Conservation (phyloP, 2,113 vertebrate genomes). For the Blennius ocellaris region DNA sequence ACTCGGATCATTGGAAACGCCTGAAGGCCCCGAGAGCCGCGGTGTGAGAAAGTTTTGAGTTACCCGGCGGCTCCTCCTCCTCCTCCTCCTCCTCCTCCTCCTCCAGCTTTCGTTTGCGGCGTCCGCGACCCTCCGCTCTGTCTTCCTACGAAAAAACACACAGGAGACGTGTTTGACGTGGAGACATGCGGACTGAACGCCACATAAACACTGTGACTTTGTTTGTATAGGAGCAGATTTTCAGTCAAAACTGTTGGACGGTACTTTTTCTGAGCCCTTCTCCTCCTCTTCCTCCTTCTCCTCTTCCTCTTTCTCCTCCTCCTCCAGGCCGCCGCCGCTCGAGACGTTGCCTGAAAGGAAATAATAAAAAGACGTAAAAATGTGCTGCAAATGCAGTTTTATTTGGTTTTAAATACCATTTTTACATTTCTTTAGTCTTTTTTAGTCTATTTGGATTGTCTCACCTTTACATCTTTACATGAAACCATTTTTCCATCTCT, state of each 20-base stretch:
- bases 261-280: slow-evolving; percentile 70
- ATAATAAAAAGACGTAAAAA: not conserved
- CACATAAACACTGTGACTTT: no score
- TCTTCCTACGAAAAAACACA: slow-evolving; percentile 74
- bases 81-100: no score
- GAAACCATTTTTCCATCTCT: no score
- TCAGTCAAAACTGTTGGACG: not conserved
- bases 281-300: no score
- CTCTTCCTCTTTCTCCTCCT: no score
- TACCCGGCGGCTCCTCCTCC: slow-evolving; percentile 24
- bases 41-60: no score
- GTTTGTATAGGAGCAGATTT: not conserved
- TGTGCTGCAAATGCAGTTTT: not conserved
- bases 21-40: no score
- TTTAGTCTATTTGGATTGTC: no score
- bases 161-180: slow-evolving; percentile 10
- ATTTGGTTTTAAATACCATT: no score
- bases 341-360: slow-evolving; percentile 66
- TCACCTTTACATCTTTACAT: no score
- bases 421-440: no score
- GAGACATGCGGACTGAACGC: fast-evolving
- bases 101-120: slow-evolving; percentile 65
- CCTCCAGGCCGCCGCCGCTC: slow-evolving; percentile 71
- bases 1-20: no score
- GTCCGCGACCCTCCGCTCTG: slow-evolving; percentile 52